These are phyloP conservation scores for Acleris emargana DNA, from an alignment of 2,888 invertebrate species.

Conservation along the genomic window DNA sequence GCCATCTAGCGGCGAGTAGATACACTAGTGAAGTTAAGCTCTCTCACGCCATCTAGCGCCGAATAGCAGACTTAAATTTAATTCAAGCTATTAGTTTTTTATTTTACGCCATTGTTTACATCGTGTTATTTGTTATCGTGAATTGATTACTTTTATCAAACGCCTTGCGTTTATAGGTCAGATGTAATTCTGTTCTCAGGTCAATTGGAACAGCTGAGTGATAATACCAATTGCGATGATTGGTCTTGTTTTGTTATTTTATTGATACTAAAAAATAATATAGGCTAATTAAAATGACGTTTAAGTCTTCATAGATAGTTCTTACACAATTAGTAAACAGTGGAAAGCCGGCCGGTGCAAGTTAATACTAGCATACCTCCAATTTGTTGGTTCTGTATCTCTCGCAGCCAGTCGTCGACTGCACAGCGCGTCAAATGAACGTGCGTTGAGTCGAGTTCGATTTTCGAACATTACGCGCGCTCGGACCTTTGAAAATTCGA, in stretches of 20 bases:
- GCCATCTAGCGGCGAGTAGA: constrained; percentile 37
- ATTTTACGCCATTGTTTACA: constrained; percentile 13
- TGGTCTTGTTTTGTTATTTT: neutral
- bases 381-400: constrained; percentile 18
- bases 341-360: constrained; percentile 14
- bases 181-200: constrained; percentile 19
- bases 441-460: constrained; percentile 48
- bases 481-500: constrained; percentile 44
- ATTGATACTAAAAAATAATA: neutral
- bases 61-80: constrained; percentile 5
- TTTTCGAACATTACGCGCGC: constrained; percentile 55
- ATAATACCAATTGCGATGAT: neutral
- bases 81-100: neutral
- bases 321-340: constrained; percentile 11
- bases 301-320: neutral
- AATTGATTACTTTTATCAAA: constrained; percentile 21
- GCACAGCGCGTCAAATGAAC: constrained; percentile 55
- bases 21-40: neutral
- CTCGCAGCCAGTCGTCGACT: constrained; percentile 53
- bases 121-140: constrained; percentile 7
- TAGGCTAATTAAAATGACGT: neutral
- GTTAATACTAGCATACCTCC: constrained; percentile 1
- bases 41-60: constrained; percentile 15
- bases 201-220: neutral
- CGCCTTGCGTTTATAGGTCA: constrained; percentile 10